These are phyloP conservation scores for Porphyrio hochstetteri DNA, from an alignment of 2,113 vertebrate genomes.

Conservation along the genomic window DNA sequence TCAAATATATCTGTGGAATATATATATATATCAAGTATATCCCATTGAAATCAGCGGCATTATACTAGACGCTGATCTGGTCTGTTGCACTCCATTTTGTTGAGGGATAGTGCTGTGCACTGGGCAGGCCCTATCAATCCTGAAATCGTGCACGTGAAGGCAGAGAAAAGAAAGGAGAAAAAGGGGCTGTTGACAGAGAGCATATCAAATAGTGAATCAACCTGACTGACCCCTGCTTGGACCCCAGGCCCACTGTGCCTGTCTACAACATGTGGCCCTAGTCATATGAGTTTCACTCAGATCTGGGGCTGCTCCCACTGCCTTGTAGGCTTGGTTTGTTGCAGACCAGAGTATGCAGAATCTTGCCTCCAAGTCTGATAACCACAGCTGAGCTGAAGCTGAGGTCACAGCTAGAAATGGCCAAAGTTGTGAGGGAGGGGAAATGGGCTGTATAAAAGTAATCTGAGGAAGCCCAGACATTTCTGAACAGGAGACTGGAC, in stretches of 20 bases:
- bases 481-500: neutral
- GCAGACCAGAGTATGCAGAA: rapidly evolving
- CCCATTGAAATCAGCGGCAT: neutral
- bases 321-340: neutral
- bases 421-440: neutral
- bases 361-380: neutral
- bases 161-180: neutral
- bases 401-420: neutral
- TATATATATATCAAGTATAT: too few relatives aligned
- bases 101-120: neutral
- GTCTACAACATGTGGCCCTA: neutral
- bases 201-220: neutral
- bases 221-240: neutral
- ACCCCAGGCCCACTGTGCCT: rapidly evolving
- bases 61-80: neutral
- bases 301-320: neutral
- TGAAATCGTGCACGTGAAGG: neutral
- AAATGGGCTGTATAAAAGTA: neutral
- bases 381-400: neutral
- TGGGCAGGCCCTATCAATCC: neutral
- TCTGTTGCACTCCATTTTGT: neutral
- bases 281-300: neutral
- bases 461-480: neutral
- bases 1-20: neutral
- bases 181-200: neutral